Evolutionary conservation across 2,797 vertebrate species (phyloP).

Genomic region (Parauchenoglanis punctatus): DNA sequence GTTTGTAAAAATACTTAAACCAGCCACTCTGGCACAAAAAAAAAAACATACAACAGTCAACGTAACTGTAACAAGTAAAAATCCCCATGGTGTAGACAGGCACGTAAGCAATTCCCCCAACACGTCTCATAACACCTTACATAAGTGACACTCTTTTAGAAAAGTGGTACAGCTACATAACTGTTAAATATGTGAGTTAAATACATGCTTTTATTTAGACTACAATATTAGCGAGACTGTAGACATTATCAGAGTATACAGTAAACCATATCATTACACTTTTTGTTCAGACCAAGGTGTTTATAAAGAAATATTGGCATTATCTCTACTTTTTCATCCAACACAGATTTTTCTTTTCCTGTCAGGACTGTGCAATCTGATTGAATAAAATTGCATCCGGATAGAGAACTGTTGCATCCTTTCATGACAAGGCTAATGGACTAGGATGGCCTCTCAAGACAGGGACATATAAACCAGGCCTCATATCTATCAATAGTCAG

Average conservation of each 20-base stretch:
- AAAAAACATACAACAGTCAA: background rate
- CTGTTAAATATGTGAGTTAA: too few species aligned
- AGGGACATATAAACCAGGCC: slow-evolving; percentile 39
- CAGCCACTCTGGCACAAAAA: background rate
- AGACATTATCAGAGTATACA: background rate
- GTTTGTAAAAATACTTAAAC: background rate
- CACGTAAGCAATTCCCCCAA: background rate
- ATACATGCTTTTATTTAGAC: background rate
- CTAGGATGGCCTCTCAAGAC: background rate
- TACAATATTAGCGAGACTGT: background rate
- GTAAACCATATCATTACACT: background rate
- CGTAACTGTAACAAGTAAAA: background rate
- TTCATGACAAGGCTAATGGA: background rate
- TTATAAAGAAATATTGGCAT: background rate
- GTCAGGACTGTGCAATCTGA: background rate
- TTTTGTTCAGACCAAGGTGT: background rate
- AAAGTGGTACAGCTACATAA: slow-evolving; percentile 24
- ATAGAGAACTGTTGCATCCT: background rate
- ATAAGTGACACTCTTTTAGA: slow-evolving; percentile 18
- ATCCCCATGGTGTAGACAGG: background rate
- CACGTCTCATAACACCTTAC: slow-evolving; percentile 9
- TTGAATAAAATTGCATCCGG: background rate
- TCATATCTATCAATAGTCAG: slow-evolving; percentile 55
- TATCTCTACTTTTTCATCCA: background rate
- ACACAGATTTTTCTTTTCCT: background rate